Percentiles rank a stretch among this genome's conserved stretches.
Evolutionary conservation across 2,888 invertebrate genomes (phyloP).

Genomic region (Cryptosula pallasiana): DNA sequence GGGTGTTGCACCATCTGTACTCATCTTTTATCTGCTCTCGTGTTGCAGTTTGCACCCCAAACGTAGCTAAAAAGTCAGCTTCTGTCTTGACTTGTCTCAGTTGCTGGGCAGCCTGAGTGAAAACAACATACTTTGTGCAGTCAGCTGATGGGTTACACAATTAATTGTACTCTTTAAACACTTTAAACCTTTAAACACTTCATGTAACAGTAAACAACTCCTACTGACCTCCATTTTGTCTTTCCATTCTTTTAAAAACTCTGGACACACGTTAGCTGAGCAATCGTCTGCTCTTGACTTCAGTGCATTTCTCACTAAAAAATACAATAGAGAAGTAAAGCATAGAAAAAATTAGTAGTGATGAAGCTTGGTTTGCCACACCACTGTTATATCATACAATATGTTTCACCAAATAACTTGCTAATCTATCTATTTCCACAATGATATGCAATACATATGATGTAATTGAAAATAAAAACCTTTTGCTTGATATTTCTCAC

Average conservation of each 20-base stretch:
- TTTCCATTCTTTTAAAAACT: background rate
- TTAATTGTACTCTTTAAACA: background rate
- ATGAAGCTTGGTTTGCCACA: too few species aligned
- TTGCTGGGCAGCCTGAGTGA: background rate
- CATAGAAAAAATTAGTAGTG: too few species aligned
- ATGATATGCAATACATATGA: too few species aligned
- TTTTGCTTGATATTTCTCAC: too few species aligned
- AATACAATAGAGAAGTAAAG: background rate
- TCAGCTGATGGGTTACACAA: background rate
- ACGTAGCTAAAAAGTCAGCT: background rate
- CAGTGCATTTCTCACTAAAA: background rate
- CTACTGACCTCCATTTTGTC: constrained; percentile 10
- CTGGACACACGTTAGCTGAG: background rate
- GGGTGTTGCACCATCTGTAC: background rate
- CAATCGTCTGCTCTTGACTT: background rate
- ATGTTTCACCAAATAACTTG: too few species aligned
- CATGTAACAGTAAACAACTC: background rate
- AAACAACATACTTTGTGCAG: background rate
- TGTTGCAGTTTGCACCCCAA: constrained; percentile 4
- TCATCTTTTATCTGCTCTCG: background rate
- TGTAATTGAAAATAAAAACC: too few species aligned
- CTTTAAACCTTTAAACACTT: background rate
- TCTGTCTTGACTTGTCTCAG: background rate
- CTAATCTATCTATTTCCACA: too few species aligned
- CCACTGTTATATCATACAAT: too few species aligned